Conservation (phyloP, 2,888 invertebrate species). For the Microlaimidae sp. region DNA sequence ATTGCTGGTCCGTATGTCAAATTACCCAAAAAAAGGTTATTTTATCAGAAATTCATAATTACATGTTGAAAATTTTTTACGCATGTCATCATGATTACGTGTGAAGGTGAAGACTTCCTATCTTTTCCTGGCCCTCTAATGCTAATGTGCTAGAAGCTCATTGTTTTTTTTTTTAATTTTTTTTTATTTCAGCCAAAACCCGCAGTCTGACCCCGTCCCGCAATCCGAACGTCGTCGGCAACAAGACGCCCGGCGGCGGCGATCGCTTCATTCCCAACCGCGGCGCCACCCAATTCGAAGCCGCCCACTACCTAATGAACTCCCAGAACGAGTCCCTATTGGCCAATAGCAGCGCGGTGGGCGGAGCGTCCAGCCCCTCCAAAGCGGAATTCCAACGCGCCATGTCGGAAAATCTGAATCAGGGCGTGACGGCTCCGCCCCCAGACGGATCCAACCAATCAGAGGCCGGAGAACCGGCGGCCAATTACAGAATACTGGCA, state of each 20-base stretch:
- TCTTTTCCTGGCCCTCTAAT: too few relatives aligned
- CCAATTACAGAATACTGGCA: constrained; percentile 8
- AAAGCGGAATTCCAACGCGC: constrained; percentile 49
- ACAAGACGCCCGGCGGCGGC: constrained; percentile 29
- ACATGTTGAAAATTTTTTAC: too few relatives aligned
- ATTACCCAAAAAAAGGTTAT: too few relatives aligned
- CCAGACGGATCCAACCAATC: background rate
- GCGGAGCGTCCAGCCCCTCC: constrained; percentile 44
- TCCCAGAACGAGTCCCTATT: constrained; percentile 21
- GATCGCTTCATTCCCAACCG: constrained; percentile 73
- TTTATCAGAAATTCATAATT: too few relatives aligned
- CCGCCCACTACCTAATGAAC: constrained; percentile 65
- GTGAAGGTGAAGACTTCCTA: too few relatives aligned
- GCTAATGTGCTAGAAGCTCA: too few relatives aligned
- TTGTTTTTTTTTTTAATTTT: too few relatives aligned
- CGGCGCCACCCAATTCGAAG: constrained; percentile 70
- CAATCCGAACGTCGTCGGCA: constrained; percentile 16
- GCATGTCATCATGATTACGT: too few relatives aligned
- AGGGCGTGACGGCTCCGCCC: constrained; percentile 36
- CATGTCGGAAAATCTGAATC: constrained; percentile 53
- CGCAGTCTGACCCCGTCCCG: constrained; percentile 20
- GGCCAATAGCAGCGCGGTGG: constrained; percentile 37
- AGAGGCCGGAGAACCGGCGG: background rate
- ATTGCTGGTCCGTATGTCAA: too few relatives aligned
- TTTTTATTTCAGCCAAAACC: background rate